Evolutionary conservation across 2,888 invertebrate species (phyloP), one percentile per base, ranked within the genome.

Genomic region (Peribatodes rhomboidaria): DNA sequence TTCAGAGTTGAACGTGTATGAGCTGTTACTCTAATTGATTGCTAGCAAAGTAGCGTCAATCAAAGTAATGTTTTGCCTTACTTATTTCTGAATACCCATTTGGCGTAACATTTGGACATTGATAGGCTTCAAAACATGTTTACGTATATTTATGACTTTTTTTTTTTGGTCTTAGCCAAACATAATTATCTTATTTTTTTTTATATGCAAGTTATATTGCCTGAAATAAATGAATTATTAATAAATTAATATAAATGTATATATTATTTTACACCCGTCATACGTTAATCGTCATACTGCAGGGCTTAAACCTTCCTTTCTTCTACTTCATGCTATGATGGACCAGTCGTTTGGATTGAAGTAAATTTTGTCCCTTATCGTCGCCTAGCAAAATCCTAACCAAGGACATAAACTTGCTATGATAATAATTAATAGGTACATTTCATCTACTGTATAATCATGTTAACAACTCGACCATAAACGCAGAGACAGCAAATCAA

Each of bases 21-120:
- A 72, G 63, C 76, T 66, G 80, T 77, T 77, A 72, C 65, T 68
- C 72, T 77, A 80, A 80, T 81, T 77, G 80, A 78, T 78, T 73
- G 74, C 71, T 22, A 47, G 68, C 73, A 73, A 69, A 74, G 69
- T 70, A 68, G 67, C 80, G 80, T 81, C 82, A 81, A 77, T 82
- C 80, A 77, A 76, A 73, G 64, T 74, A 74, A 78, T 72, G 73
- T 71, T 71, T 66, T 74, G 65, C 53, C 42, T 61, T 60, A 58
- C 54, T 61, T 50, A 41, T 39, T 31, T 56, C 3, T 27, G 61
- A 59, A 10, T 56, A 49, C 22, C 57, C n/a, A 50, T 62, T 60
- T 60, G 55, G 16, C 47, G 41, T 57, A 41, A 67, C 42, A 46
- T 46, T 9, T n/a, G 11, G 16, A 58, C 35, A 46, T 52, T n/a